A percentile compares a stretch with the other conserved stretches of the same genome.
Evolutionary conservation across 53 echinoderm and acorn worm species (phyloP).

Genomic region (Holothuria leucospilota): DNA sequence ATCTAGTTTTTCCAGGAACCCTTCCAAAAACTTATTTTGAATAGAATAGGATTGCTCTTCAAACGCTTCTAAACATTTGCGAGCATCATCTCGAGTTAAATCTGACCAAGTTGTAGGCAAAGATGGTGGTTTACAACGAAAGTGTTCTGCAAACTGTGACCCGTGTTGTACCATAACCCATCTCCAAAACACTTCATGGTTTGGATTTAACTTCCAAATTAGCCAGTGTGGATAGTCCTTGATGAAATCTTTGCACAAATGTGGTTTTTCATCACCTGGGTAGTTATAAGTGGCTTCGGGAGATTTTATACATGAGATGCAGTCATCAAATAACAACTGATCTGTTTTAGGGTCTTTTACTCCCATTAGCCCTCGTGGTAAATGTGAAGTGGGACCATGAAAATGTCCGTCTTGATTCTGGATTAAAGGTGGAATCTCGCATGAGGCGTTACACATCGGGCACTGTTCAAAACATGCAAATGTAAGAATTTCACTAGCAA

Average conservation of each 20-base stretch:
- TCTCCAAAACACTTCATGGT: neutral
- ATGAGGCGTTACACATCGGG: constrained; percentile 3
- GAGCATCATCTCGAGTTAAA: too few species aligned
- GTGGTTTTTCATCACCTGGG: neutral
- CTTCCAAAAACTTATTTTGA: too few species aligned
- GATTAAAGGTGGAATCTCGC: neutral
- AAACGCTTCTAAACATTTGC: too few species aligned
- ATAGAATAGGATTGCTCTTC: too few species aligned
- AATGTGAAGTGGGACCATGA: neutral
- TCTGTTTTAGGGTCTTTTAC: neutral
- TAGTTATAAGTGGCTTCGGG: neutral
- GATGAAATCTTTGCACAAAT: neutral
- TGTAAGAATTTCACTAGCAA: neutral
- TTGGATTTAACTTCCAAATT: neutral
- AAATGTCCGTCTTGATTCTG: neutral
- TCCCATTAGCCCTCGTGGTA: neutral
- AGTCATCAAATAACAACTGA: neutral
- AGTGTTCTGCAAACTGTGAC: neutral
- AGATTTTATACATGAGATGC: neutral
- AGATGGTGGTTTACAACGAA: neutral
- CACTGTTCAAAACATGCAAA: neutral
- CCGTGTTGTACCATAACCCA: neutral
- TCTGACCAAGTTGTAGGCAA: neutral
- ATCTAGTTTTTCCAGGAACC: too few species aligned
- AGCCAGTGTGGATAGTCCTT: neutral